Evolutionary conservation across 2,888 invertebrate genomes (phyloP).

Genomic region (Aphelenchoides bicaudatus): DNA sequence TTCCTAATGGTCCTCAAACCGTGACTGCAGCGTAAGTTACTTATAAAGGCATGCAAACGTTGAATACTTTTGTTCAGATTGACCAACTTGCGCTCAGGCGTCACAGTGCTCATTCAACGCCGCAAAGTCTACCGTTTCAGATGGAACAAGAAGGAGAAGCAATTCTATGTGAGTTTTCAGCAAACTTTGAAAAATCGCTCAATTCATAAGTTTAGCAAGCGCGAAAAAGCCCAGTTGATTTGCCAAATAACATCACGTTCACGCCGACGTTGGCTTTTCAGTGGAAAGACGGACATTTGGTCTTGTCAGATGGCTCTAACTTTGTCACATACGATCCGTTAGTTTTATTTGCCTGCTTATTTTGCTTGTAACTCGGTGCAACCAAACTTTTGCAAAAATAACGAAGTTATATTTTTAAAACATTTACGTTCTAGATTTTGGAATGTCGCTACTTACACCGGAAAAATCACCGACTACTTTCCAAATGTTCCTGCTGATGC

Average conservation of each 20-base stretch:
- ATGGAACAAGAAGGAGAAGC: conserved; percentile 48
- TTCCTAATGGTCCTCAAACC: conserved; percentile 48
- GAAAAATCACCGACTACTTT: conserved; percentile 35
- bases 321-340: conserved; percentile 57
- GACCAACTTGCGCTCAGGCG: conserved; percentile 48
- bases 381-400: too few species aligned
- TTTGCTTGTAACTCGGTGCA: too few species aligned
- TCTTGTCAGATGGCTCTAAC: conserved; percentile 24
- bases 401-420: too few species aligned
- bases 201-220: conserved; percentile 33
- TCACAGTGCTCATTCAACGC: conserved; percentile 46
- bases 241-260: conserved; percentile 46
- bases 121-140: conserved; percentile 46
- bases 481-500: conserved; percentile 49
- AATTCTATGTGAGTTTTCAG: conserved; percentile 41
- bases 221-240: conserved; percentile 47
- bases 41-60: too few species aligned
- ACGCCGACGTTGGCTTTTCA: conserved; percentile 50
- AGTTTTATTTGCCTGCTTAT: too few species aligned
- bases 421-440: too few species aligned
- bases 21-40: conserved; percentile 53
- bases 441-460: too few species aligned
- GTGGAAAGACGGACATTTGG: conserved; percentile 55
- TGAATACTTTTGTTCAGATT: too few species aligned
- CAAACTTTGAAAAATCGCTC: background rate